These are phyloP conservation scores for Astreopora myriophthalma DNA, from an alignment of 64 coral and sea anemone genomes.

Conservation along the genomic window DNA sequence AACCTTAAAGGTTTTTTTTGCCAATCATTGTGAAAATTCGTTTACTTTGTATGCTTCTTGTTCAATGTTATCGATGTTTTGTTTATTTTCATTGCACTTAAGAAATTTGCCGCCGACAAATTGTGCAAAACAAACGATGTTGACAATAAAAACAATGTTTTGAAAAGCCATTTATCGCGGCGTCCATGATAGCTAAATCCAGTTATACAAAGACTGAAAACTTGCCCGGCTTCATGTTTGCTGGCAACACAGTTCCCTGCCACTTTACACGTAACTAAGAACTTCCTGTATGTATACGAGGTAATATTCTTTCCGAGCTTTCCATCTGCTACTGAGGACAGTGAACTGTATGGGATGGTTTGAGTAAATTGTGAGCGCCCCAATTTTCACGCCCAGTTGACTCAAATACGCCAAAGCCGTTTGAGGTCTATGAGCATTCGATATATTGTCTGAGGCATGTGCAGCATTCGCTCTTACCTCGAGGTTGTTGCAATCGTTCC, in stretches of 20 bases:
- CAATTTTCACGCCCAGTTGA: no score
- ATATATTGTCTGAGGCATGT: no score
- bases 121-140: not conserved
- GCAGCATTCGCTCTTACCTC: no score
- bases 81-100: not conserved
- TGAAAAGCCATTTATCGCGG: not conserved
- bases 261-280: no score
- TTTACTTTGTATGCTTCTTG: not conserved
- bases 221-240: not conserved
- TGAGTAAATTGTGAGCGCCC: no score
- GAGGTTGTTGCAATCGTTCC: no score
- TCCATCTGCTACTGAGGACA: no score
- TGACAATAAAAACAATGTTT: not conserved
- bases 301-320: no score
- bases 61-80: not conserved
- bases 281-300: no score
- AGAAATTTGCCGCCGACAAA: not conserved
- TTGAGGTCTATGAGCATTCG: no score
- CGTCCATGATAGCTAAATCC: not conserved
- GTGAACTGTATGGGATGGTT: no score
- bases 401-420: no score
- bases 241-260: not conserved
- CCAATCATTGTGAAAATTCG: not conserved
- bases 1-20: not conserved
- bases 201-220: not conserved